phyloP scores from a whole-genome alignment of 2,113 vertebrate genomes.

The Myiopsitta monachus region DNA sequence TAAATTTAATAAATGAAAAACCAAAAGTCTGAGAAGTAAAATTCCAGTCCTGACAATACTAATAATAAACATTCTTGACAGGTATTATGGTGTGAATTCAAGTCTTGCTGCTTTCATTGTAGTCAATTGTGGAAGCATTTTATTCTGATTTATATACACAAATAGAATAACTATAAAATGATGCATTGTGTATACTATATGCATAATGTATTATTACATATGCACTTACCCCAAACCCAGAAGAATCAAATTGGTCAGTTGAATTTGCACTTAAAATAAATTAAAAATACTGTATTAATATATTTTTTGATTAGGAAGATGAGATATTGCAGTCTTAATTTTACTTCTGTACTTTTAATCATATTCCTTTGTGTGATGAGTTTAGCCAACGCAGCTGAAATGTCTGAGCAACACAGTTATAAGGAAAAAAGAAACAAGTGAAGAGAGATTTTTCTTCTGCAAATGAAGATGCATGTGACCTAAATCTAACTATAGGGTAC shows the following conservation, averaged over 20 bases:
- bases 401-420: background rate
- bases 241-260: background rate
- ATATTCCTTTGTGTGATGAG: background rate
- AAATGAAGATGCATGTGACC: background rate
- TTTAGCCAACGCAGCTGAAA: background rate
- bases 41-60: background rate
- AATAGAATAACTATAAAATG: background rate
- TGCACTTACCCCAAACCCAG: background rate
- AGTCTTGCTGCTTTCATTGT: background rate
- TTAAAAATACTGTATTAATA: background rate
- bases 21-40: background rate
- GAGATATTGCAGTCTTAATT: background rate
- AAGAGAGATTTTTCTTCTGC: background rate
- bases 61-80: background rate
- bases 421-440: background rate
- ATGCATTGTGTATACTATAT: background rate
- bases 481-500: background rate
- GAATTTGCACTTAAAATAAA: background rate
- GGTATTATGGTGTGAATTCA: background rate
- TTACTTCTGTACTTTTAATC: background rate
- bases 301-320: background rate
- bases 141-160: background rate
- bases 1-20: background rate
- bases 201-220: fast-evolving
- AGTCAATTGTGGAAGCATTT: background rate